Conservation (phyloP, 1,140 invertebrate genomes). For the Drosophila repletoides region DNA sequence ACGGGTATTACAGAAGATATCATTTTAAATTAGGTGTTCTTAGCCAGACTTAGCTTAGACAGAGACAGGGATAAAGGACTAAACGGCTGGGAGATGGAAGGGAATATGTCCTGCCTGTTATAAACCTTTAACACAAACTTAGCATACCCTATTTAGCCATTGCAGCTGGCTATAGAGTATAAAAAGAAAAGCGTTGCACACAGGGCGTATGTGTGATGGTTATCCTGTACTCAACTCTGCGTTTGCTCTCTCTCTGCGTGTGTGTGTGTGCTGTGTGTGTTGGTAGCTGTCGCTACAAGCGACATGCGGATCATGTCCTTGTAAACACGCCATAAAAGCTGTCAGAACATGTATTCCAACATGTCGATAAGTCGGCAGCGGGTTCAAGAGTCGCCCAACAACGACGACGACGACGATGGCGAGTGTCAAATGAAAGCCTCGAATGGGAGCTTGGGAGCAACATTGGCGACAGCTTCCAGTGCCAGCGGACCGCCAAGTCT, state of each 20-base stretch:
- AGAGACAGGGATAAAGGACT: no score
- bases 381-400: constrained; percentile 51
- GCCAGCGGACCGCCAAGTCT: not conserved
- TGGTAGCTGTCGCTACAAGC: constrained; percentile 42
- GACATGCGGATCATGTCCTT: constrained; percentile 73
- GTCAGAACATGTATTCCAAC: constrained; percentile 75
- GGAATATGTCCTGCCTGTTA: no score
- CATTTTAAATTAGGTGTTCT: no score
- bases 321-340: constrained; percentile 80
- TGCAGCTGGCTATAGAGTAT: no score
- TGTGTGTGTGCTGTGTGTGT: constrained; percentile 20
- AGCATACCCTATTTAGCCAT: no score
- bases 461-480: constrained; percentile 36
- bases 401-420: constrained; percentile 19
- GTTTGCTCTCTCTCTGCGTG: not conserved
- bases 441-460: constrained; percentile 4
- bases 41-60: no score
- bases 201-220: no score
- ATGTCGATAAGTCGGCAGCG: constrained; percentile 72
- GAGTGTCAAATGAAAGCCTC: constrained; percentile 59
- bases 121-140: no score
- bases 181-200: no score
- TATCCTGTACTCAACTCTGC: no score
- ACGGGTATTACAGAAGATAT: no score
- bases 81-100: no score